Evolutionary conservation across 2,888 invertebrate species (phyloP), one percentile per base, ranked within the genome.

Genomic region (Volucella zonaria): DNA sequence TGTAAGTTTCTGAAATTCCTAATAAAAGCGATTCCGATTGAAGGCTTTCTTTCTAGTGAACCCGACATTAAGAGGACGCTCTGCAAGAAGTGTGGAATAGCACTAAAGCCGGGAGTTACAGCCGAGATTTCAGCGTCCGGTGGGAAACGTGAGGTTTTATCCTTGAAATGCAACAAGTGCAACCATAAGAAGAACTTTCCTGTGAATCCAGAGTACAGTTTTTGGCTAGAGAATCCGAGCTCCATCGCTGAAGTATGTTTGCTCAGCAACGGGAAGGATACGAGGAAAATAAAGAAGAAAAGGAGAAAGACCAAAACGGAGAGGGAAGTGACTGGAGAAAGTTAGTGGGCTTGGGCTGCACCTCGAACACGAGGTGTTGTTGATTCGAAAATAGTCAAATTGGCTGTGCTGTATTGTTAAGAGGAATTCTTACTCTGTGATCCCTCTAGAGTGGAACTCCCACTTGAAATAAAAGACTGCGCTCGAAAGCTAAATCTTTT

Each of bases 151-250:
- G 86, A 82, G 8, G 66, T 82, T n/a, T 54, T 89, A 38, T 71
- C 86, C 2, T 51, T 90, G 6, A 87, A 88, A 58, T 92, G 92
- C 70, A 79, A 80, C 1, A 87, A 90, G 42, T 92, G 92, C 74
- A 87, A 87, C 1, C 75, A 87, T 11, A 80, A 87, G 3, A 89
- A 89, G 6, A 88, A 89, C 54, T 92, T 90, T 59, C 75, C 86
- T 11, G 67, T 90, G 0, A 89, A 90, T 75, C 67, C 87, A 0
- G 83, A 89, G 0, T 89, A 90, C 70, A 89, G 89, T 43, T 89
- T 91, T 81, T 92, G 92, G 92, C 47, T 90, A 0, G 92, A 92
- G 71, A 89, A 90, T 58, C 68, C 88, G 0, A 87, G 89, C n/a
- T 89, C 91, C 0, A 79, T 91, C 9, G 89, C 87, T 1, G 89